Percentiles rank a stretch among this genome's conserved stretches.
Evolutionary conservation across 2,888 invertebrate species (phyloP).

Genomic region (Nomada hirtipes): DNA sequence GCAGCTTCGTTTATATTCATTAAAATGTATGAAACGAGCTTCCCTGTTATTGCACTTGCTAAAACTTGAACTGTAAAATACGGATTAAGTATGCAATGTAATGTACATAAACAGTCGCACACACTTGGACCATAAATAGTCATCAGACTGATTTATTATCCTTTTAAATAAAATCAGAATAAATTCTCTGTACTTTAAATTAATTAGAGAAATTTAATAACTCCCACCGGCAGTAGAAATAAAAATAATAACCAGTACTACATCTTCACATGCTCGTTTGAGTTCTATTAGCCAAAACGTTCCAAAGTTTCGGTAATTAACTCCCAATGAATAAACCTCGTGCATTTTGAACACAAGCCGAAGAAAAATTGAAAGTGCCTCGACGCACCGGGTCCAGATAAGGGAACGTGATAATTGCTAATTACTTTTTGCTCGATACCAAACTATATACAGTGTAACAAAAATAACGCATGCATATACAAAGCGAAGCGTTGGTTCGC

Average conservation of each 20-base stretch:
- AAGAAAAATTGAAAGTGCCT: neutral
- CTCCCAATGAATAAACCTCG: neutral
- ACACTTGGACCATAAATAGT: too few relatives aligned
- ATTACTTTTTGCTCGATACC: constrained; percentile 13
- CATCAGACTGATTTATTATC: too few relatives aligned
- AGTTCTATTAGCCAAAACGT: neutral
- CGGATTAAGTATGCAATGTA: neutral
- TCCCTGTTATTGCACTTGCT: neutral
- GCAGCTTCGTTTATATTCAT: neutral
- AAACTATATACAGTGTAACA: neutral
- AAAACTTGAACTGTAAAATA: constrained; percentile 1
- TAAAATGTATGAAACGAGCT: neutral
- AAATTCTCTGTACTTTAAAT: neutral
- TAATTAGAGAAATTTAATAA: too few relatives aligned
- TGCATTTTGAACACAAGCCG: neutral
- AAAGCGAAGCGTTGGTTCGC: neutral
- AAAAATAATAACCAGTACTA: too few relatives aligned
- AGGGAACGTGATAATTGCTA: constrained; percentile 3
- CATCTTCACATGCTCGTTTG: too few relatives aligned
- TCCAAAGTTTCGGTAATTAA: neutral
- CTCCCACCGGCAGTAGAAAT: too few relatives aligned
- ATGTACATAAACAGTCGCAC: too few relatives aligned
- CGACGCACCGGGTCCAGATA: neutral
- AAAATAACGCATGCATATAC: neutral
- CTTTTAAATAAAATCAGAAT: too few relatives aligned